Percentiles rank a stretch among this genome's conserved stretches.
phyloP scores from a whole-genome alignment of 2,797 vertebrate genomes.

The Leucoraja ocellata region DNA sequence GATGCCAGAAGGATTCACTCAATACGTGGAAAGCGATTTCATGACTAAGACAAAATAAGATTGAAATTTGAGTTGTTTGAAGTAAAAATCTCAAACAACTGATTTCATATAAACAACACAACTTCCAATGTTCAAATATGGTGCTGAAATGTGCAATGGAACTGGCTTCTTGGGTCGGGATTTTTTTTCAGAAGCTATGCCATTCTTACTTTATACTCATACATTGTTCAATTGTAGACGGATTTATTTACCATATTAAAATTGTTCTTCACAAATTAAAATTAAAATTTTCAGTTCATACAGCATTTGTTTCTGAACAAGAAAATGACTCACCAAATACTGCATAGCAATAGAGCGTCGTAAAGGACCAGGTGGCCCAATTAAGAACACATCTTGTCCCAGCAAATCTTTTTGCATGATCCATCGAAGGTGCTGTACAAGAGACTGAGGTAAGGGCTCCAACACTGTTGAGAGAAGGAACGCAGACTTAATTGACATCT shows the following conservation, averaged over 20 bases:
- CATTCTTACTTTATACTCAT: background rate
- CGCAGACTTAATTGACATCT: background rate
- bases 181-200: background rate
- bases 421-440: conserved; percentile 86
- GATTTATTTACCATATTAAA: conserved; percentile 31
- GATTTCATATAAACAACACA: background rate
- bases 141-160: background rate
- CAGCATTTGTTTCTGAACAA: conserved; percentile 18
- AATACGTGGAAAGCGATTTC: background rate
- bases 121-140: background rate
- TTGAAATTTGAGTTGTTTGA: background rate
- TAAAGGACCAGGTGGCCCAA: conserved; percentile 89
- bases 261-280: background rate
- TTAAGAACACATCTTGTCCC: conserved; percentile 92
- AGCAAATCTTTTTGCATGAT: conserved; percentile 97
- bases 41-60: background rate
- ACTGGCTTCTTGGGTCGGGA: too few relatives aligned
- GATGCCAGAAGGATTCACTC: background rate
- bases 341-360: conserved; percentile 91
- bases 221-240: conserved; percentile 32
- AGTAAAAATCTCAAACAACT: background rate
- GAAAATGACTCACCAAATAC: conserved; percentile 75
- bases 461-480: conserved; percentile 59
- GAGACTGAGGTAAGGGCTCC: conserved; percentile 70
- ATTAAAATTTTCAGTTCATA: background rate